Base-by-base conservation (phyloP, 2,113 vertebrate genomes). In the Xyrauchen texanus region DNA sequence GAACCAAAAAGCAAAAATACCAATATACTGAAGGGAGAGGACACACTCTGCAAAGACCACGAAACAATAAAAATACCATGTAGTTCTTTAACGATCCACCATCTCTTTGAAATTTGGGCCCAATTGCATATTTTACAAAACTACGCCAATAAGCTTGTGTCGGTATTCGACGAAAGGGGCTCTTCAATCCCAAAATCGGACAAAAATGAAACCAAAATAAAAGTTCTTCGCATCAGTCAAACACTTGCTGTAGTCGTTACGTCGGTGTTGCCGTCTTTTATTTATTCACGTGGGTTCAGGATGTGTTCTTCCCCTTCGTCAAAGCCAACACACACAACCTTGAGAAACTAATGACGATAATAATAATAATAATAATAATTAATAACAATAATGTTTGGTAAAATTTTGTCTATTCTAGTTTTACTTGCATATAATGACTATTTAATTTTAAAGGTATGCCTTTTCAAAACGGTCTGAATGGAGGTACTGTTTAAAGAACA, bases 381-480 rank as follows among this genome's bases (percentile, higher is more conserved):
- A 82, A 85, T 73, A 77, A 88, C 87, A 87, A 88, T 88, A 89
- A 91, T 87, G 91, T 92, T 91, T 91, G 91, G 89, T 91, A 91
- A 87, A 81, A 68, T 90, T 90, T 86, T 81, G 84, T 90, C 91
- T 92, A 92, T 85, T 85, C 92, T 93, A 92, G 88, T 92, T 90
- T 34, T 89, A 85, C 90, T 93, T 93, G 92, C 92, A 93, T 93
- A 93, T 91, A 79, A 87, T 90, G 88, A 91, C 88, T 90, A 89
- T 89, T 91, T 81, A 89, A 88, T 86, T 89, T 92, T 93, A 92
- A 93, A 93, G 92, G 92, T 93, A 90, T 76, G 88, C 88, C 88
- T 87, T 90, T 88, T 85, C 85, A 89, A 88, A 88, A 87, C 88
- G 87, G 65, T 90, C 88, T 89, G 87, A 88, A 90, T 90, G 85